phyloP scores from a whole-genome alignment of 2,797 vertebrate species.

The Chloroceryle inda region DNA sequence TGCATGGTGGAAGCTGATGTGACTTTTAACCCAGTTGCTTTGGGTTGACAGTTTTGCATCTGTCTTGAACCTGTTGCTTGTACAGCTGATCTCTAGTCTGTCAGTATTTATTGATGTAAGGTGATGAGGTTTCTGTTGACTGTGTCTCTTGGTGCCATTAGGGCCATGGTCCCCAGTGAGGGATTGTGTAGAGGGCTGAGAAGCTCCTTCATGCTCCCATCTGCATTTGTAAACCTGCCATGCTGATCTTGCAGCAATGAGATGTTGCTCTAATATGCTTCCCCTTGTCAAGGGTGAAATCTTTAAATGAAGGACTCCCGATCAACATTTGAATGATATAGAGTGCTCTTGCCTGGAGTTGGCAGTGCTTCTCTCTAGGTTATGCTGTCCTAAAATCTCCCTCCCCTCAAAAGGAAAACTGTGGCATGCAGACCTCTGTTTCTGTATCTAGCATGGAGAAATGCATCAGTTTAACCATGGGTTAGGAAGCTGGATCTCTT shows the following conservation, averaged over 20 bases:
- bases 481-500: neutral
- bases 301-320: neutral
- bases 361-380: neutral
- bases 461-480: neutral
- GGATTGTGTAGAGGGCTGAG: fast-evolving
- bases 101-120: neutral
- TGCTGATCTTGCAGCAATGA: neutral
- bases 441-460: neutral
- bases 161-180: neutral
- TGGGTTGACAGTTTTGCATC: neutral
- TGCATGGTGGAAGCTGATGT: neutral
- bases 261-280: neutral
- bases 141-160: neutral
- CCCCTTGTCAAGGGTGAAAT: neutral
- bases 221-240: neutral
- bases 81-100: neutral
- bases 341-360: neutral
- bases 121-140: neutral
- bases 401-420: neutral
- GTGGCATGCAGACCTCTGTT: neutral
- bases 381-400: neutral
- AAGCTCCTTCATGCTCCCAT: neutral
- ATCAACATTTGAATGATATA: neutral
- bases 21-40: neutral
- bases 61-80: neutral